phyloP scores from a whole-genome alignment of 2,888 invertebrate species.

The Nezara viridula region DNA sequence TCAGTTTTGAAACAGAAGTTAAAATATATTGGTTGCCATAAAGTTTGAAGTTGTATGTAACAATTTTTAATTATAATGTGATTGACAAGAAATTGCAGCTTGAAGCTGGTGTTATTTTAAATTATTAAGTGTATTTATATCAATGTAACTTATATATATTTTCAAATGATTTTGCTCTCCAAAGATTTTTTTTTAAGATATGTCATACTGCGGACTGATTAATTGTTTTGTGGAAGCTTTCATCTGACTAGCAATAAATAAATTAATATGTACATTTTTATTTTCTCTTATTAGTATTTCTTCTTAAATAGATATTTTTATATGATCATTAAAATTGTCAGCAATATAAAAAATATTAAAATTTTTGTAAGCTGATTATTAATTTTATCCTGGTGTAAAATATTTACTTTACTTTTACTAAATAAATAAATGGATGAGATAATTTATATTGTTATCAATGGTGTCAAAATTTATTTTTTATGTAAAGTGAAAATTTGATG shows the following conservation, averaged over 20 bases:
- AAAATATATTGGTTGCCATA: slow-evolving; percentile 52
- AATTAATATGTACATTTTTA: slow-evolving; percentile 14
- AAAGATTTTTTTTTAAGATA: slow-evolving; percentile 8
- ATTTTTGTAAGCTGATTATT: slow-evolving; percentile 1
- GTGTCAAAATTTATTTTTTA: not conserved
- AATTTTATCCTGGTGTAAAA: not conserved
- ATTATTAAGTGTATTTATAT: slow-evolving; percentile 49
- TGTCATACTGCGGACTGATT: not conserved
- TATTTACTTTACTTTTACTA: not conserved
- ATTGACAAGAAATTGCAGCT: slow-evolving; percentile 12
- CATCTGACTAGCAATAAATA: slow-evolving; percentile 47
- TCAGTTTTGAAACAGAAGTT: slow-evolving; percentile 54
- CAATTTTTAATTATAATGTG: slow-evolving; percentile 25
- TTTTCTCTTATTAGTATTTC: slow-evolving; percentile 18
- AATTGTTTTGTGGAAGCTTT: slow-evolving; percentile 38
- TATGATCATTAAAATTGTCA: slow-evolving; percentile 5
- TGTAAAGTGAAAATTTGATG: not conserved
- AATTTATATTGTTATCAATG: not conserved
- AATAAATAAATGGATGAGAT: no score
- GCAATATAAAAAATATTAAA: not conserved
- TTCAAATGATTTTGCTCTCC: not conserved
- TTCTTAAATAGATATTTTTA: slow-evolving; percentile 24
- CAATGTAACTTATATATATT: not conserved
- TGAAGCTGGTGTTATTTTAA: slow-evolving; percentile 26
- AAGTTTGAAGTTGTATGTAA: slow-evolving; percentile 46